Percentiles rank a stretch among this genome's conserved stretches.
phyloP scores from a whole-genome alignment of 2,888 invertebrate genomes.

The Acanthacorydalis orientalis region DNA sequence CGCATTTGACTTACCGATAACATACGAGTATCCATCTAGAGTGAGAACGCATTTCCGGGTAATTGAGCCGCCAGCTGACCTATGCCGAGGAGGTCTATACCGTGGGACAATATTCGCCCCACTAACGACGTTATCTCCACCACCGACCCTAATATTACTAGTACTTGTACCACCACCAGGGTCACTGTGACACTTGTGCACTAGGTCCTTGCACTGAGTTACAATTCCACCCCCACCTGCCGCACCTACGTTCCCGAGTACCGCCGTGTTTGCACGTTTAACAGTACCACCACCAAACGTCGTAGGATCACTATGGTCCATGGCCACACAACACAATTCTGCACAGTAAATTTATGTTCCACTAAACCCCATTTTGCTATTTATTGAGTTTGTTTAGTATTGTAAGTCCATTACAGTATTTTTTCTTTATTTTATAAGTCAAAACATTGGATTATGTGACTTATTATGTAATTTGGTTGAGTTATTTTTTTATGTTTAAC shows the following conservation, averaged over 20 bases:
- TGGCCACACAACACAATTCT: no score
- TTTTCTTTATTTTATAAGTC: no score
- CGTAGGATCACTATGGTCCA: no score
- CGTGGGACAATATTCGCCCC: conserved; percentile 16
- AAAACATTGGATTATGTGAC: no score
- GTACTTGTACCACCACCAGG: conserved; percentile 31
- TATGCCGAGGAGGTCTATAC: conserved; percentile 20
- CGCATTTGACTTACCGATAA: conserved; percentile 51
- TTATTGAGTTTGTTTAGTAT: no score
- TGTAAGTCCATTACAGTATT: no score
- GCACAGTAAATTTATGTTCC: no score
- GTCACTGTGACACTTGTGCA: conserved; percentile 51
- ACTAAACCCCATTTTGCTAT: no score
- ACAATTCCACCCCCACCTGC: conserved; percentile 18
- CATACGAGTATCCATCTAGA: conserved; percentile 73
- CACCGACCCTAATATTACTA: conserved; percentile 3
- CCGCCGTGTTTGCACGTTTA: neutral
- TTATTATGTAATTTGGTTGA: no score
- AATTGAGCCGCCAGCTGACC: conserved; percentile 28
- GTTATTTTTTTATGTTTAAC: no score
- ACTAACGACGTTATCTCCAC: conserved; percentile 20
- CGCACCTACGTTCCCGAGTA: neutral
- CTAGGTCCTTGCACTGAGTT: conserved; percentile 36
- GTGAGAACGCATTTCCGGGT: conserved; percentile 67
- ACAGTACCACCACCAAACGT: neutral